phyloP scores from a whole-genome alignment of 2,797 vertebrate species.

The Propithecus perrieri region DNA sequence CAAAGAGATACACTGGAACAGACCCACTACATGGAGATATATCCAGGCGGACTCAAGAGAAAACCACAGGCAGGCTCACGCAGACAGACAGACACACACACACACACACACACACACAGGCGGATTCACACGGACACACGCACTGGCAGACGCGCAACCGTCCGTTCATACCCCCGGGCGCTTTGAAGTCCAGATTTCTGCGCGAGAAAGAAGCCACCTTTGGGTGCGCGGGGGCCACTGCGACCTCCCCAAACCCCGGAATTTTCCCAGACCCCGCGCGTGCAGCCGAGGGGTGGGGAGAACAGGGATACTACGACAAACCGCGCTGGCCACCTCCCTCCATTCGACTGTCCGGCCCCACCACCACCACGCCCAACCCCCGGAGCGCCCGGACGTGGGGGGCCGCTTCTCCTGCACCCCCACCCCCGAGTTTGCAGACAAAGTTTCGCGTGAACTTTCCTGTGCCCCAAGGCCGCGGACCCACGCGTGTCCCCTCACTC shows the following conservation, averaged over 20 bases:
- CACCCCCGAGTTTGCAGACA: constrained; percentile 67
- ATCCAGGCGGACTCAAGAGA: constrained; percentile 53
- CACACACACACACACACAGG: neutral
- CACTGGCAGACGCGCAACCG: constrained; percentile 23
- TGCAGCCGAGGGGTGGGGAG: neutral
- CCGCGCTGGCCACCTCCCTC: constrained; percentile 50
- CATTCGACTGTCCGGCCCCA: constrained; percentile 38
- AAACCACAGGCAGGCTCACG: constrained; percentile 45
- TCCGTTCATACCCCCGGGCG: constrained; percentile 55
- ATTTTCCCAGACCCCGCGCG: constrained; percentile 70
- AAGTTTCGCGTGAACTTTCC: constrained; percentile 79
- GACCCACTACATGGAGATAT: constrained; percentile 35
- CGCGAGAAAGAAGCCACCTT: constrained; percentile 42
- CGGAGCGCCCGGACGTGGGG: constrained; percentile 62
- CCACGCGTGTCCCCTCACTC: constrained; percentile 62
- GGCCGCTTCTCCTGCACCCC: constrained; percentile 53
- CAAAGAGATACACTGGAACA: constrained; percentile 58
- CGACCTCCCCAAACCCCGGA: constrained; percentile 46
- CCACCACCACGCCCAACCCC: constrained; percentile 71
- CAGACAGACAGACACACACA: neutral
- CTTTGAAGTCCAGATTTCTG: constrained; percentile 62
- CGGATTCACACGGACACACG: constrained; percentile 47
- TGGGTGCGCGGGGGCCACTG: constrained; percentile 37
- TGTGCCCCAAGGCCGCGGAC: neutral
- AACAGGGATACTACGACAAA: neutral